Base-by-base conservation (phyloP, 2,113 vertebrate genomes). In the Sprattus sprattus region DNA sequence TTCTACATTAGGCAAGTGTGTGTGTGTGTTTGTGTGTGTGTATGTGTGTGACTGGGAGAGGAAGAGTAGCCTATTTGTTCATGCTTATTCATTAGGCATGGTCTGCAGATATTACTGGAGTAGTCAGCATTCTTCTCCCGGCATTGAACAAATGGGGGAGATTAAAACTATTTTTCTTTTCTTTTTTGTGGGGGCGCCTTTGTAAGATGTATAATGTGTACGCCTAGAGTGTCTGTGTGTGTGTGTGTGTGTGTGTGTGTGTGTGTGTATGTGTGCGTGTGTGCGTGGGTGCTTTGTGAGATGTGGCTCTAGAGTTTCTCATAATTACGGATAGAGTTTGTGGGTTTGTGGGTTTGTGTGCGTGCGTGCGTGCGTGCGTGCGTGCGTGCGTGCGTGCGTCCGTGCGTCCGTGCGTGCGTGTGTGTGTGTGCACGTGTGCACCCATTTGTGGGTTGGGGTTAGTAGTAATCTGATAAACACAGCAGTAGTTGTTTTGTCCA, bases 171-270 rank as follows among this genome's bases (percentile, higher is more conserved):
- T 71, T 32, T 71, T 71, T 71, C 25, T 71, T 71, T 32, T 28
- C 64, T 11, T 71, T 32, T 71, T 28, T 32, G 9, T 1, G 11
- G 8, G n/a, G 64, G 10, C 64, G 11, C 25, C 25, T 71, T 71
- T 71, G 64, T 25, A 71, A 64, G 57, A 64, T 64, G 57, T 64
- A 13, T 54, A 54, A 54, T 18, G 13, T 54, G 52, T 3, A 16
- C 13, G 52, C 52, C 13, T 13, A 25, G 54, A 67, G 46, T 84
- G 67, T 49, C 13, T 57, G 49, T 45, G 75, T 81, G 78, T 85
- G 78, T 81, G 50, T 60, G 75, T 85, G 84, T 85, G 47, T 81
- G 45, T 82, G 80, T 49, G 50, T 28, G 22, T 20, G 44, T 71
- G 64, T 32, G 64, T 71, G n/a, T 71, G 64, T 71, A 25, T 13